Percentiles rank a stretch among this genome's conserved stretches.
Evolutionary conservation across 2,888 invertebrate genomes (phyloP).

Genomic region (Conchocele bisecta): DNA sequence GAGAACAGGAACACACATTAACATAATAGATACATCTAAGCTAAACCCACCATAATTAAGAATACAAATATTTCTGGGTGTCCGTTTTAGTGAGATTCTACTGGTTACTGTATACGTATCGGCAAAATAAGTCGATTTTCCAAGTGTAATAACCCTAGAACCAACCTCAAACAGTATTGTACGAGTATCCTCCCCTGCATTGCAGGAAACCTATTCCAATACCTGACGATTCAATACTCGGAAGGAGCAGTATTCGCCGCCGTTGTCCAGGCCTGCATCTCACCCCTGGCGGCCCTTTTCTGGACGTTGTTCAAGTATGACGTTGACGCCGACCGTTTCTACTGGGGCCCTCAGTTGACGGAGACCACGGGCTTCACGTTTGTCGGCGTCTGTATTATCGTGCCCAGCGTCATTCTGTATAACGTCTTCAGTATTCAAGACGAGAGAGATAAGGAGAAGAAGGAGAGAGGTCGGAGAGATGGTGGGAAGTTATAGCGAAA

Average conservation of each 20-base stretch:
- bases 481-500: too few species aligned
- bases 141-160: too few species aligned
- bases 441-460: constrained; percentile 47
- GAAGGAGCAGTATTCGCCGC: constrained; percentile 73
- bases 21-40: too few species aligned
- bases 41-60: too few species aligned
- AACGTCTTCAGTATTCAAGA: constrained; percentile 67
- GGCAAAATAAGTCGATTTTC: too few species aligned
- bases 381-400: constrained; percentile 64
- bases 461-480: too few species aligned
- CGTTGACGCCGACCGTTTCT: constrained; percentile 48
- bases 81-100: too few species aligned
- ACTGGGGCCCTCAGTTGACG: constrained; percentile 66
- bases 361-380: constrained; percentile 68
- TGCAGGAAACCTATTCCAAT: constrained; percentile 65
- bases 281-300: constrained; percentile 68
- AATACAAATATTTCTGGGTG: too few species aligned
- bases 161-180: too few species aligned
- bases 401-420: constrained; percentile 69
- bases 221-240: constrained; percentile 69
- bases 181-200: constrained; percentile 57
- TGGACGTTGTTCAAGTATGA: constrained; percentile 72
- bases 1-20: too few species aligned
- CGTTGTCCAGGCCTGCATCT: constrained; percentile 67
- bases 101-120: too few species aligned